A percentile compares a stretch with the other conserved stretches of the same genome.
Evolutionary conservation across 2,113 vertebrate genomes (phyloP).

Genomic region (Apodemus speciosus): DNA sequence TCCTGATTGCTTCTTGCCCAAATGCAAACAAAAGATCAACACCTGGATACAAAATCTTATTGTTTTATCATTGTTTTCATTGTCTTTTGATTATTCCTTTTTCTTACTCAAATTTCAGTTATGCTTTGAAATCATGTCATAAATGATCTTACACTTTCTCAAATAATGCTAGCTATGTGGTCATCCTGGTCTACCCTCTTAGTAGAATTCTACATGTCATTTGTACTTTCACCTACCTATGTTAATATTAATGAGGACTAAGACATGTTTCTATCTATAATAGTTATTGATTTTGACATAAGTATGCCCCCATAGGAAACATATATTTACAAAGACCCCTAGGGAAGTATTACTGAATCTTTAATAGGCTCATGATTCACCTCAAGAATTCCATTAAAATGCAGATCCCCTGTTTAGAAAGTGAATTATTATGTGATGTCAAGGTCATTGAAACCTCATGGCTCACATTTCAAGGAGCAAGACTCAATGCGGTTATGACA

Average conservation of each 20-base stretch:
- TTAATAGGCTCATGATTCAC: constrained; percentile 31
- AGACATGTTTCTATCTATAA: neutral
- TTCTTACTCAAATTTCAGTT: neutral
- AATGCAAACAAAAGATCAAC: neutral
- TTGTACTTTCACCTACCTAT: neutral
- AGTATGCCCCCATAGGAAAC: neutral
- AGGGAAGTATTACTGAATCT: neutral
- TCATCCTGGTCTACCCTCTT: constrained; percentile 20
- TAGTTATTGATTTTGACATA: neutral
- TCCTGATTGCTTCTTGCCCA: neutral
- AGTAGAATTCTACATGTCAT: neutral
- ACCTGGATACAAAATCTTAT: neutral
- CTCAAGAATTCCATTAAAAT: constrained; percentile 36
- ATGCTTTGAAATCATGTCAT: neutral
- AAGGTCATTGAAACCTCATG: neutral
- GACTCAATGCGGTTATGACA: neutral
- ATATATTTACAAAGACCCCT: constrained; percentile 30
- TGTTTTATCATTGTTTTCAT: neutral
- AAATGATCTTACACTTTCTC: neutral
- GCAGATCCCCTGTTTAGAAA: neutral
- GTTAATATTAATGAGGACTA: neutral
- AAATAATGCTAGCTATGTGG: neutral
- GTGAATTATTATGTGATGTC: neutral
- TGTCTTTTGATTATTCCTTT: neutral
- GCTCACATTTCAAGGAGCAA: neutral